phyloP scores from a whole-genome alignment of 2,113 vertebrate species.

The Meleagris gallopavo region DNA sequence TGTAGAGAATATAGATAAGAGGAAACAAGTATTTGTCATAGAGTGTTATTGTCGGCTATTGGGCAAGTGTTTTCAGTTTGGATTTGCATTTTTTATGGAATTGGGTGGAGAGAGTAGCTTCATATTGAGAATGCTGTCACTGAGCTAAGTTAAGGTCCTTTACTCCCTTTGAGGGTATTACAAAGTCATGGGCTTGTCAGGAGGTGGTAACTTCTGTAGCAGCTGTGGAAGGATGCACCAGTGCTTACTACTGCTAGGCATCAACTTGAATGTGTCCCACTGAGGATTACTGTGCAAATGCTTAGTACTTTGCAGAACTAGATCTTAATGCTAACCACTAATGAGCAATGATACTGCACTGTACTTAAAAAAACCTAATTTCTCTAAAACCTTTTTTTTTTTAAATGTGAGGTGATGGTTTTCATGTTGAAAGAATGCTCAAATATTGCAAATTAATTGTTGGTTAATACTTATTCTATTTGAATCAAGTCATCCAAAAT shows the following conservation, averaged over 20 bases:
- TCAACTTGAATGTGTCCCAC: neutral
- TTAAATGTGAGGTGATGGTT: neutral
- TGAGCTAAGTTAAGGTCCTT: neutral
- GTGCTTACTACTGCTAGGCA: rapidly evolving
- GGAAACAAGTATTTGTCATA: neutral
- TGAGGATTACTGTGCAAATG: neutral
- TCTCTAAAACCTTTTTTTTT: neutral
- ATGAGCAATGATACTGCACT: neutral
- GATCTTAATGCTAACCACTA: neutral
- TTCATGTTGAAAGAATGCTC: neutral
- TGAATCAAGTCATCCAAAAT: neutral
- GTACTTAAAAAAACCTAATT: neutral
- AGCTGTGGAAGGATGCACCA: neutral
- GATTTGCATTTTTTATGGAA: neutral
- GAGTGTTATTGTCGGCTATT: neutral
- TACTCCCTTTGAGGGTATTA: neutral
- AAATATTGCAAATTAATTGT: neutral
- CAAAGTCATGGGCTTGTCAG: neutral
- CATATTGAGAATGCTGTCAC: neutral
- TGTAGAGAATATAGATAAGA: neutral
- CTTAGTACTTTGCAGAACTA: neutral
- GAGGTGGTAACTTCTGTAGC: neutral
- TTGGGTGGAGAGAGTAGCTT: neutral
- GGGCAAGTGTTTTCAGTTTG: neutral
- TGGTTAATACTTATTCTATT: neutral